Percentiles rank a stretch among this genome's conserved stretches.
Evolutionary conservation across 2,113 vertebrate genomes (phyloP).

Genomic region (Labeo rohita): DNA sequence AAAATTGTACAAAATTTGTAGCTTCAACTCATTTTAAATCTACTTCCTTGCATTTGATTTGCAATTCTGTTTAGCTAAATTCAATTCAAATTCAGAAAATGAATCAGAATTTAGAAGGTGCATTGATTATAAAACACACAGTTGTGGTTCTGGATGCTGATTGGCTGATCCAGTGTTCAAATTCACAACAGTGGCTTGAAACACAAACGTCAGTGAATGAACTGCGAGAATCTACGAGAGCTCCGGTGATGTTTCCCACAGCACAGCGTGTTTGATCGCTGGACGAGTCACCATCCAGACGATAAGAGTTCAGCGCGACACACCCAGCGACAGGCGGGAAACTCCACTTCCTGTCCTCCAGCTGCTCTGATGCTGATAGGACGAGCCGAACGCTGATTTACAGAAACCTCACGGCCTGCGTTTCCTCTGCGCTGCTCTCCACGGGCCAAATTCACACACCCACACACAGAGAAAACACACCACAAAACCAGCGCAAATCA

Average conservation of each 20-base stretch:
- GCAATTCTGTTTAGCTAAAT: too few relatives aligned
- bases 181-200: neutral
- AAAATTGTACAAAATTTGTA: too few relatives aligned
- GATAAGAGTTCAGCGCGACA: constrained; percentile 20
- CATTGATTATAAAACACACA: neutral
- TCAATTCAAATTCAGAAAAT: too few relatives aligned
- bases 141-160: too few relatives aligned
- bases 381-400: neutral
- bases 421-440: constrained; percentile 38
- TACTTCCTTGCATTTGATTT: too few relatives aligned
- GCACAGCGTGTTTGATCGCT: neutral
- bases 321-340: constrained; percentile 39
- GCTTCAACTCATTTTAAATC: too few relatives aligned
- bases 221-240: neutral
- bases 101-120: neutral
- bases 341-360: constrained; percentile 31
- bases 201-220: too few relatives aligned
- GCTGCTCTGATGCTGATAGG: constrained; percentile 31
- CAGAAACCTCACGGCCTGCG: constrained; percentile 15
- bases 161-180: too few relatives aligned
- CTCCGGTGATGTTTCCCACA: neutral
- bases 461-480: constrained; percentile 21
- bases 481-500: neutral
- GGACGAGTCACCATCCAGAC: neutral
- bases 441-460: constrained; percentile 48